Conservation (phyloP, 2,888 invertebrate species). For the Drosophila subquinaria region DNA sequence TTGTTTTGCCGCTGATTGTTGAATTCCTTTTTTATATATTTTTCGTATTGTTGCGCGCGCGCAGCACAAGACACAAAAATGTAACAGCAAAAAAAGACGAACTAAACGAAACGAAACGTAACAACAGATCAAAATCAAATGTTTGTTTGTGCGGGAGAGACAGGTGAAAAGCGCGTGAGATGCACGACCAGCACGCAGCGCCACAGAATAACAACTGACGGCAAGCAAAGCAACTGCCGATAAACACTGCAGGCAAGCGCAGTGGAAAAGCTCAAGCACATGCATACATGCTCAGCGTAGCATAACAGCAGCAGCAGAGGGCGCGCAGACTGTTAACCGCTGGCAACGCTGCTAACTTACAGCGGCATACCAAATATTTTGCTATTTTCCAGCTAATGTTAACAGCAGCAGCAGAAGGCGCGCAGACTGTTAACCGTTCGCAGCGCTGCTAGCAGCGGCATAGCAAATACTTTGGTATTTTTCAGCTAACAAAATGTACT, state of each 20-base stretch:
- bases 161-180: constrained; percentile 43
- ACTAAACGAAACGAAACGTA: constrained; percentile 31
- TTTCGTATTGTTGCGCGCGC: constrained; percentile 49
- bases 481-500: not conserved
- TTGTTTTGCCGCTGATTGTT: constrained; percentile 22
- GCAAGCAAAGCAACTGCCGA: constrained; percentile 45
- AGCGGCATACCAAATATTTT: constrained; percentile 3
- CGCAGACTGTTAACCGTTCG: constrained; percentile 23
- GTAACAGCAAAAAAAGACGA: constrained; percentile 29
- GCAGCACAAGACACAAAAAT: constrained; percentile 42
- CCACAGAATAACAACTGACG: constrained; percentile 61
- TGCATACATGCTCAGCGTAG: constrained; percentile 10
- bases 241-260: constrained; percentile 55
- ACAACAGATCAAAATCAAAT: constrained; percentile 21
- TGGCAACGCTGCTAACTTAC: constrained; percentile 17
- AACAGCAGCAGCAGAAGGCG: constrained; percentile 20
- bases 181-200: constrained; percentile 69
- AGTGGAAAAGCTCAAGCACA: not conserved
- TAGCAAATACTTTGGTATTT: constrained; percentile 9
- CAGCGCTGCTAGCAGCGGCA: constrained; percentile 8
- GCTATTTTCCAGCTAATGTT: not conserved
- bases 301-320: constrained; percentile 7
- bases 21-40: constrained; percentile 5
- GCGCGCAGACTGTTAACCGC: constrained; percentile 27
- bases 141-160: constrained; percentile 24